These are phyloP conservation scores for Bruchidius siliquastri DNA, from an alignment of 2,888 invertebrate species.

Conservation along the genomic window DNA sequence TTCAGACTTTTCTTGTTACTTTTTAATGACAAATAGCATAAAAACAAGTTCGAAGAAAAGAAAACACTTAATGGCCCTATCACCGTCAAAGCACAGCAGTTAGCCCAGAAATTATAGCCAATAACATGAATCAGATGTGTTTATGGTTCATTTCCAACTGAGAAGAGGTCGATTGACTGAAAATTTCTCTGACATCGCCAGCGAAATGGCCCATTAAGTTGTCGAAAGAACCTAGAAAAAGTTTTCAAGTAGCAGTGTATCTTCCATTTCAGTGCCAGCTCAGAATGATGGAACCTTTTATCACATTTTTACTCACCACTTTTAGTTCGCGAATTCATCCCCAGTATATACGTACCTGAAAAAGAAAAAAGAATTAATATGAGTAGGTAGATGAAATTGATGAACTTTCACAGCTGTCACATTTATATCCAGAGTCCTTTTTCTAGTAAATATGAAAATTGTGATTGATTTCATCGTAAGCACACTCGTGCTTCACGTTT, in stretches of 20 bases:
- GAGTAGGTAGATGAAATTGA: no score
- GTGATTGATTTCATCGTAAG: no score
- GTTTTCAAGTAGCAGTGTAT: background rate
- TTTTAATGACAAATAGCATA: background rate
- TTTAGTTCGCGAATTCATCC: background rate
- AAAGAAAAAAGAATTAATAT: background rate
- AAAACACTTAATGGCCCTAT: background rate
- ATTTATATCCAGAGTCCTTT: no score
- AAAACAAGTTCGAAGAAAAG: background rate
- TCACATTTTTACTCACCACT: background rate
- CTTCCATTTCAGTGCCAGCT: background rate
- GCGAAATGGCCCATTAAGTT: background rate
- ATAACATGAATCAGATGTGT: background rate
- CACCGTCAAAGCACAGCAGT: background rate
- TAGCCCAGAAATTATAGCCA: background rate
- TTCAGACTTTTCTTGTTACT: background rate
- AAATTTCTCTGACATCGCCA: background rate
- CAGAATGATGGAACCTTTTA: background rate
- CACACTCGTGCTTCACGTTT: no score
- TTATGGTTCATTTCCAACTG: background rate
- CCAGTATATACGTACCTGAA: background rate
- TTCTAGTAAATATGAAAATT: no score
- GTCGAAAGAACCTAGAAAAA: background rate
- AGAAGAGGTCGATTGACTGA: background rate
- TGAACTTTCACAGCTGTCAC: no score